These are phyloP conservation scores for Drosophila robusta DNA, from an alignment of 2,888 invertebrate genomes.

Conservation along the genomic window DNA sequence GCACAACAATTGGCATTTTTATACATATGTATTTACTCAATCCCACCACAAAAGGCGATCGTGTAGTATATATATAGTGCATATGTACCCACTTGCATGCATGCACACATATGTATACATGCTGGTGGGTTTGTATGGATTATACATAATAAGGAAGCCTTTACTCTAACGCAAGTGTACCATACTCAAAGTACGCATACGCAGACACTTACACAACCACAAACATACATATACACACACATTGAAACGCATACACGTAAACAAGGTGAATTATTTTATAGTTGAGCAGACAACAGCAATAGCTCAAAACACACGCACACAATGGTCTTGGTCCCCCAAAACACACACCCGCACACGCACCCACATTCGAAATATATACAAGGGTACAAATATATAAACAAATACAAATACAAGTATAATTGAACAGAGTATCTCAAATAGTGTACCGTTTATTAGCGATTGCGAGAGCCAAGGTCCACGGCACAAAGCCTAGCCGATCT, in stretches of 20 bases:
- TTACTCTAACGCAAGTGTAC: background rate
- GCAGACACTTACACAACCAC: conserved; percentile 7
- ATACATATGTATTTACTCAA: conserved; percentile 34
- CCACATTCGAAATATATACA: background rate
- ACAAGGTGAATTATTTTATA: conserved; percentile 15
- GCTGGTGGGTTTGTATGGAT: conserved; percentile 1
- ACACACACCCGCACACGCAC: conserved; percentile 2
- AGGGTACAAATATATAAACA: background rate
- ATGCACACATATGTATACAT: background rate
- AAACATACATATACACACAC: conserved; percentile 8
- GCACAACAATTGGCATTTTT: conserved; percentile 59
- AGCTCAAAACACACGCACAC: conserved; percentile 23
- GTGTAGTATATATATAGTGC: background rate
- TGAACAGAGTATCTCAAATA: background rate
- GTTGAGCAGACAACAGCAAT: conserved; percentile 16
- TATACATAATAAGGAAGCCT: conserved; percentile 4
- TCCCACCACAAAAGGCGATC: conserved; percentile 13
- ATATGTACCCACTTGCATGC: background rate
- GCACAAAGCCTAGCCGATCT: conserved; percentile 7
- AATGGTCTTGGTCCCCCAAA: conserved; percentile 44
- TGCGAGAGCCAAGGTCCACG: conserved; percentile 12
- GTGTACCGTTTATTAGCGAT: conserved; percentile 18
- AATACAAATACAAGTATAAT: background rate
- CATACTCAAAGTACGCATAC: conserved; percentile 7
- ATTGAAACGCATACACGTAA: conserved; percentile 15